These are phyloP conservation scores for Monochamus saltuarius DNA, from an alignment of 1,140 invertebrate species.

Conservation along the genomic window DNA sequence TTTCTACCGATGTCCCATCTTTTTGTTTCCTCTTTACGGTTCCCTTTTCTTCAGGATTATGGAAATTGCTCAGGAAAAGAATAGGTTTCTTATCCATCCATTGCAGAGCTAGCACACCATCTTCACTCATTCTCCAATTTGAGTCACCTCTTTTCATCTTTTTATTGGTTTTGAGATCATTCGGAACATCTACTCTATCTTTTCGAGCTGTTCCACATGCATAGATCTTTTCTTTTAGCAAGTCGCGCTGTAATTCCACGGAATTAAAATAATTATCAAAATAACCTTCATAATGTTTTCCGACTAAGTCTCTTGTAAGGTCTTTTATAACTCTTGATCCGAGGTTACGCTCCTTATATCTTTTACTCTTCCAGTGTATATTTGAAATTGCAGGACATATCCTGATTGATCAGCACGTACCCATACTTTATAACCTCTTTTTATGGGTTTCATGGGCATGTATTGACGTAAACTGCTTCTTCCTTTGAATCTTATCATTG, in stretches of 20 bases:
- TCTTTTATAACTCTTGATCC: slow-evolving; percentile 38
- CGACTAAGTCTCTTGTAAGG: slow-evolving; percentile 36
- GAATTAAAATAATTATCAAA: slow-evolving; percentile 46
- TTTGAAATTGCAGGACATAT: slow-evolving; percentile 52
- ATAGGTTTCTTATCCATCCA: slow-evolving; percentile 50
- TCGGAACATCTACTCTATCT: slow-evolving; percentile 34
- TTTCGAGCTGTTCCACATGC: slow-evolving; percentile 46
- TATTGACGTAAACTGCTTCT: slow-evolving; percentile 51
- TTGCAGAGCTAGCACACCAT: slow-evolving; percentile 44
- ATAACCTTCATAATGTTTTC: slow-evolving; percentile 42
- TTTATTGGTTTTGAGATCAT: slow-evolving; percentile 40
- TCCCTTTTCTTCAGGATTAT: slow-evolving; percentile 41
- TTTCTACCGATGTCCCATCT: no score
- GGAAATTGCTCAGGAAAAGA: slow-evolving; percentile 48
- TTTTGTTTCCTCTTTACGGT: no score
- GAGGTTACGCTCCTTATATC: slow-evolving; percentile 43
- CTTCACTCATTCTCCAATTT: slow-evolving; percentile 43
- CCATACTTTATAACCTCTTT: slow-evolving; percentile 54
- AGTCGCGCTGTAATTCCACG: slow-evolving; percentile 29
- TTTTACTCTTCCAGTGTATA: slow-evolving; percentile 47
- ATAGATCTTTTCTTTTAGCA: slow-evolving; percentile 9
- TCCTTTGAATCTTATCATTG: slow-evolving; percentile 50
- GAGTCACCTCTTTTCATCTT: slow-evolving; percentile 44
- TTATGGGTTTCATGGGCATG: slow-evolving; percentile 53
- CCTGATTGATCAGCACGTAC: slow-evolving; percentile 32